These are phyloP conservation scores for Eumerus sabulonum DNA, from an alignment of 2,888 invertebrate species.

Conservation along the genomic window DNA sequence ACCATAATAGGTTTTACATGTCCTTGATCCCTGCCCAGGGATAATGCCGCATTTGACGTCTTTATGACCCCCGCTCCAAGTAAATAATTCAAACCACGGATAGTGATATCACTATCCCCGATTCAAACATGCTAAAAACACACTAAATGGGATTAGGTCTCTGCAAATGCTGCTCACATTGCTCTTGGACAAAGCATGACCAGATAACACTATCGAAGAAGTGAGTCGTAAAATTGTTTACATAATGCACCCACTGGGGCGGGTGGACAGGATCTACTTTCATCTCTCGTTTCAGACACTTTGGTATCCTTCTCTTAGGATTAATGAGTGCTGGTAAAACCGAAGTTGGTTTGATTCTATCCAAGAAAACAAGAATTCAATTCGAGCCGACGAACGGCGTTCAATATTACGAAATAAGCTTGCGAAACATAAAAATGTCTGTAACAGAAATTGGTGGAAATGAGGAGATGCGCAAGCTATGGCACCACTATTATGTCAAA, in stretches of 20 bases:
- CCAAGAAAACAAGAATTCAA: conserved; percentile 68
- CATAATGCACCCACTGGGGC: too few relatives aligned
- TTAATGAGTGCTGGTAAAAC: conserved; percentile 75
- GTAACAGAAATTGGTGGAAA: conserved; percentile 77
- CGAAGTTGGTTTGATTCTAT: conserved; percentile 74
- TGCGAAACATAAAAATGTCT: conserved; percentile 62
- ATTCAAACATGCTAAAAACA: conserved; percentile 13
- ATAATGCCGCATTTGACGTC: too few relatives aligned
- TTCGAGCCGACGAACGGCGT: conserved; percentile 76
- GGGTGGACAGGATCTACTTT: too few relatives aligned
- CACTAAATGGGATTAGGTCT: conserved; percentile 68
- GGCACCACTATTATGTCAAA: conserved; percentile 75
- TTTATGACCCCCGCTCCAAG: too few relatives aligned
- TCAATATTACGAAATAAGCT: conserved; percentile 70
- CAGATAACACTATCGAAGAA: conserved; percentile 1
- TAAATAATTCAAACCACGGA: too few relatives aligned
- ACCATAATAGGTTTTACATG: too few relatives aligned
- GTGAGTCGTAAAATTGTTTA: too few relatives aligned
- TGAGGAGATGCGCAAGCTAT: conserved; percentile 75
- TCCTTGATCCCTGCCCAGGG: too few relatives aligned
- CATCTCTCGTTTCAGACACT: conserved; percentile 25
- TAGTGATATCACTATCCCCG: too few relatives aligned
- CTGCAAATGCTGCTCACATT: conserved; percentile 52
- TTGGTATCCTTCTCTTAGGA: conserved; percentile 75
- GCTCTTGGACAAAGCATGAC: conserved; percentile 57